phyloP scores from a whole-genome alignment of 2,888 invertebrate species.

The Polymixis flavicincta region DNA sequence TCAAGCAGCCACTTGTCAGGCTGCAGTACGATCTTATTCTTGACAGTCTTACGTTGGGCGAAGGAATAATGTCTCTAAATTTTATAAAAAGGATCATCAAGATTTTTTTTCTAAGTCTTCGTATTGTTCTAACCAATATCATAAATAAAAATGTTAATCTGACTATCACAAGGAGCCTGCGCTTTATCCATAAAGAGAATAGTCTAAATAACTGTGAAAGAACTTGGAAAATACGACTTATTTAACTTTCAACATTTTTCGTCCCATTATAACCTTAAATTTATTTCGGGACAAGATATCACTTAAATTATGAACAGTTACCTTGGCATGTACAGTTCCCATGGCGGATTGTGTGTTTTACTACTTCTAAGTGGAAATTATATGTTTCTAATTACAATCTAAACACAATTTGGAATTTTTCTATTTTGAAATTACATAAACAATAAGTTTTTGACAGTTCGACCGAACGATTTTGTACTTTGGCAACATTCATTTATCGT shows the following conservation, averaged over 20 bases:
- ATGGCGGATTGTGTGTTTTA: conserved; percentile 65
- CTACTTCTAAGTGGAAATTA: conserved; percentile 46
- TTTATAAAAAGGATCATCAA: neutral
- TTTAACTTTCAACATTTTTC: conserved; percentile 9
- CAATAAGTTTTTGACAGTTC: conserved; percentile 63
- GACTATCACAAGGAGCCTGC: neutral
- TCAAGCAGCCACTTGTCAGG: neutral
- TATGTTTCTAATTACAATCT: conserved; percentile 40
- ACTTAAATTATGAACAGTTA: conserved; percentile 58
- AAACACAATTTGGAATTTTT: conserved; percentile 74
- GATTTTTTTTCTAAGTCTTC: neutral
- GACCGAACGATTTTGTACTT: conserved; percentile 31
- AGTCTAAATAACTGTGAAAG: neutral
- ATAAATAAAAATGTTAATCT: neutral
- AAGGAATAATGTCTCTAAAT: neutral
- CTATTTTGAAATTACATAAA: conserved; percentile 80
- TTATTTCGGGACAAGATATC: conserved; percentile 7
- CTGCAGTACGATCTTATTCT: too few relatives aligned
- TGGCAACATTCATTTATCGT: conserved; percentile 32
- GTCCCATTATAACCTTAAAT: conserved; percentile 56
- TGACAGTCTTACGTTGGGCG: neutral
- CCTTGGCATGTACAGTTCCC: conserved; percentile 87
- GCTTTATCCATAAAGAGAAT: neutral
- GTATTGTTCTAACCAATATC: neutral
- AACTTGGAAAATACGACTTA: neutral